Evolutionary conservation across 2,797 vertebrate species (phyloP).

Genomic region (Pogoniulus pusillus): DNA sequence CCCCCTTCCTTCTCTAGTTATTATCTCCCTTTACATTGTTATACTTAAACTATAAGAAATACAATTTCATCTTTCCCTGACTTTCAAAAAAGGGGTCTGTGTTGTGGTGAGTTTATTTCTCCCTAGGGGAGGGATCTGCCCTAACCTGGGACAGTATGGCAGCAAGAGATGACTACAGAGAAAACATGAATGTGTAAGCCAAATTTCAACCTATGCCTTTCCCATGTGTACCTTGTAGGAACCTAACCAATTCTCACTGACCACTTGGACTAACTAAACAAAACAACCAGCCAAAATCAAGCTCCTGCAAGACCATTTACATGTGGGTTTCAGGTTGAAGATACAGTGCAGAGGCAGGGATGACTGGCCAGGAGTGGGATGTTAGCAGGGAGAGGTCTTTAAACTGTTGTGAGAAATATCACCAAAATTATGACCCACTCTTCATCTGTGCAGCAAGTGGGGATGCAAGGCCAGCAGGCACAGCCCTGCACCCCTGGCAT

Average conservation of each 20-base stretch:
- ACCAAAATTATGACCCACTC: neutral
- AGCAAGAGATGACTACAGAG: neutral
- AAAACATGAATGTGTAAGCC: neutral
- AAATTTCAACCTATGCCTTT: neutral
- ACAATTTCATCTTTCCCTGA: no score
- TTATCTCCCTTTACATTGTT: no score
- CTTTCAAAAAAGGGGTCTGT: no score
- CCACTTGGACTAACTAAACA: neutral
- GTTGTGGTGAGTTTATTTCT: no score
- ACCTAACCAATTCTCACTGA: neutral
- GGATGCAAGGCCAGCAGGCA: neutral
- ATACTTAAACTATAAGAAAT: no score
- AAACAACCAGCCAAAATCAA: neutral
- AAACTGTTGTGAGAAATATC: neutral
- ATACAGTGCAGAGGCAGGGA: neutral
- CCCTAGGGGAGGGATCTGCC: no score
- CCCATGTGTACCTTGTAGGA: neutral
- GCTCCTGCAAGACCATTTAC: neutral
- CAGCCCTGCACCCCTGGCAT: accelerated
- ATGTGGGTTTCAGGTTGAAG: neutral
- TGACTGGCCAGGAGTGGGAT: no score
- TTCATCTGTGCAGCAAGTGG: neutral
- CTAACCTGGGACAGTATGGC: no score
- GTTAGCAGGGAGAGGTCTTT: neutral
- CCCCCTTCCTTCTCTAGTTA: no score